phyloP scores from a whole-genome alignment of 1,140 invertebrate genomes.

The Xylocopa sonorina region DNA sequence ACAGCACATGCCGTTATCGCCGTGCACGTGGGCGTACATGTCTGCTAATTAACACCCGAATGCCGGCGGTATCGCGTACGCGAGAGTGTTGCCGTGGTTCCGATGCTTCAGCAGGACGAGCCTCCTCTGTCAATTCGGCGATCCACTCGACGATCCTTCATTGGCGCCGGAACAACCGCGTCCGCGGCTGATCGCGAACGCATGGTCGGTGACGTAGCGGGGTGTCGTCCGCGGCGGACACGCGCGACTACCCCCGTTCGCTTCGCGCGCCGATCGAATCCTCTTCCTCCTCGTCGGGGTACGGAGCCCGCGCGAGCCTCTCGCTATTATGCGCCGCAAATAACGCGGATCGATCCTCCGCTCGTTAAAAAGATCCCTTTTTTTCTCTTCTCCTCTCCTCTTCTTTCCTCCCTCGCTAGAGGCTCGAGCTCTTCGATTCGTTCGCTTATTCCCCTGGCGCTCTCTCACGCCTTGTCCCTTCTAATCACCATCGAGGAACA shows the following conservation, averaged over 20 bases:
- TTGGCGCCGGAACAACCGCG: slow-evolving; percentile 16
- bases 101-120: slow-evolving; percentile 17
- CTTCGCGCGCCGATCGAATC: slow-evolving; percentile 1
- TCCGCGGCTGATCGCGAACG: slow-evolving; percentile 13
- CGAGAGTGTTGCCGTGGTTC: slow-evolving; percentile 28
- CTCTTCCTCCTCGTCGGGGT: background rate
- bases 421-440: slow-evolving; percentile 13
- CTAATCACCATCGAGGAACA: slow-evolving; percentile 15
- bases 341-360: slow-evolving; percentile 34
- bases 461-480: background rate
- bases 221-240: background rate
- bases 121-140: slow-evolving; percentile 37
- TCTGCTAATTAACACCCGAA: slow-evolving; percentile 61
- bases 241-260: background rate
- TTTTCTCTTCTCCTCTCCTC: background rate
- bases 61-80: slow-evolving; percentile 19
- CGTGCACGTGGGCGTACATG: slow-evolving; percentile 79
- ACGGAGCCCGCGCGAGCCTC: background rate
- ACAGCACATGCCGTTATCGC: slow-evolving; percentile 80
- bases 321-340: slow-evolving; percentile 24
- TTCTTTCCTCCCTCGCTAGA: background rate
- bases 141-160: slow-evolving; percentile 47
- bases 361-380: slow-evolving; percentile 33
- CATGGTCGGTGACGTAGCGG: slow-evolving; percentile 12
- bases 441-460: background rate